phyloP scores from a whole-genome alignment of 2,113 vertebrate genomes.

The Oxygymnocypris stewartii region DNA sequence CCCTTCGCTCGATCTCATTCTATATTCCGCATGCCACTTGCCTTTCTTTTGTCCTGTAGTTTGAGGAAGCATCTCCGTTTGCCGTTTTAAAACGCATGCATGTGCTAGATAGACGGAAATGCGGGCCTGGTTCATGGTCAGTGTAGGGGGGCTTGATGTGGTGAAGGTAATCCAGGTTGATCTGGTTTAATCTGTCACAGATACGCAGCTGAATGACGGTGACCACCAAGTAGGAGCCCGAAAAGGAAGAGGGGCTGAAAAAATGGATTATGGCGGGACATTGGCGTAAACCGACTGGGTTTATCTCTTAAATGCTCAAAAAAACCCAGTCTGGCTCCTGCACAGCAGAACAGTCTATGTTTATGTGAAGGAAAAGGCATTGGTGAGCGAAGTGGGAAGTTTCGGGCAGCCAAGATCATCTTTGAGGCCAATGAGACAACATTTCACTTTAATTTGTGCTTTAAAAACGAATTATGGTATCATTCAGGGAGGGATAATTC shows the following conservation, averaged over 20 bases:
- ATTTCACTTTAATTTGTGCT: neutral
- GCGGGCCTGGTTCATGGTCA: constrained; percentile 59
- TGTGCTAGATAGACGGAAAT: neutral
- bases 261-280: constrained; percentile 74
- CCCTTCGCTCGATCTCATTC: neutral
- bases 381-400: neutral
- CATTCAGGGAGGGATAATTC: constrained; percentile 41
- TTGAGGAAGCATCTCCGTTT: constrained; percentile 32
- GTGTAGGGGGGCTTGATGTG: constrained; percentile 64
- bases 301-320: constrained; percentile 76
- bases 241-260: constrained; percentile 50
- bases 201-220: constrained; percentile 71
- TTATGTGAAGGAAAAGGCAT: constrained; percentile 19
- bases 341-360: constrained; percentile 29
- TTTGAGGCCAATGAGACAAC: constrained; percentile 1
- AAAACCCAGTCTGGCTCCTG: constrained; percentile 70
- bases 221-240: constrained; percentile 17
- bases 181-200: constrained; percentile 80
- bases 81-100: neutral
- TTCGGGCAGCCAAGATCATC: neutral
- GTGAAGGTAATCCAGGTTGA: constrained; percentile 77
- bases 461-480: neutral
- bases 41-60: constrained; percentile 33
- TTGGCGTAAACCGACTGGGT: constrained; percentile 73
- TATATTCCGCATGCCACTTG: neutral